These are phyloP conservation scores for Andrena marginata DNA, from an alignment of 2,888 invertebrate genomes.

Conservation along the genomic window DNA sequence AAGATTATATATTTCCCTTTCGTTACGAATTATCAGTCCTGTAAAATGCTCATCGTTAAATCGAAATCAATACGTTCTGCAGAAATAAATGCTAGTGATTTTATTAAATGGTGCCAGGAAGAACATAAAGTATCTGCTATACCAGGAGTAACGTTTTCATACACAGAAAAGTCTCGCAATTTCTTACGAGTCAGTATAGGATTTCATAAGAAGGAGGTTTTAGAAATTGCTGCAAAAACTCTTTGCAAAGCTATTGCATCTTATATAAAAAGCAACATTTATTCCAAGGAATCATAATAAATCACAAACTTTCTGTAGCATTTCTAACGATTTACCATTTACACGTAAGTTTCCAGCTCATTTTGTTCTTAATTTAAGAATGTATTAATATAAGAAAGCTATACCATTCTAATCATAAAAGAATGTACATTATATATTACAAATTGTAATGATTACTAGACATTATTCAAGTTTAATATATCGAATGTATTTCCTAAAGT, in stretches of 20 bases:
- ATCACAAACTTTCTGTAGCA: constrained; percentile 9
- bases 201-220: constrained; percentile 84
- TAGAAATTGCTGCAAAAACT: constrained; percentile 81
- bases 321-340: no score
- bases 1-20: not conserved
- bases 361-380: no score
- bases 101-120: constrained; percentile 84
- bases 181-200: constrained; percentile 86
- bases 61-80: constrained; percentile 25
- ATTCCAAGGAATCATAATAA: not conserved
- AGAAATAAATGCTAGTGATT: constrained; percentile 82
- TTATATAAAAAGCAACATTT: constrained; percentile 72
- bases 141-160: constrained; percentile 85
- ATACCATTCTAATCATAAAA: not conserved
- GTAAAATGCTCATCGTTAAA: not conserved
- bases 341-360: no score
- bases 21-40: not conserved
- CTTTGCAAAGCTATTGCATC: constrained; percentile 83
- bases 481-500: not conserved
- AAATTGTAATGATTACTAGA: not conserved
- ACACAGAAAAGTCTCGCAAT: constrained; percentile 81
- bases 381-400: not conserved
- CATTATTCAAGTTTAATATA: not conserved
- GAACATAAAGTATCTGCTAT: constrained; percentile 85
- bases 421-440: not conserved